Evolutionary conservation across 2,888 invertebrate genomes (phyloP).

Genomic region (Pachydiplax longipennis): DNA sequence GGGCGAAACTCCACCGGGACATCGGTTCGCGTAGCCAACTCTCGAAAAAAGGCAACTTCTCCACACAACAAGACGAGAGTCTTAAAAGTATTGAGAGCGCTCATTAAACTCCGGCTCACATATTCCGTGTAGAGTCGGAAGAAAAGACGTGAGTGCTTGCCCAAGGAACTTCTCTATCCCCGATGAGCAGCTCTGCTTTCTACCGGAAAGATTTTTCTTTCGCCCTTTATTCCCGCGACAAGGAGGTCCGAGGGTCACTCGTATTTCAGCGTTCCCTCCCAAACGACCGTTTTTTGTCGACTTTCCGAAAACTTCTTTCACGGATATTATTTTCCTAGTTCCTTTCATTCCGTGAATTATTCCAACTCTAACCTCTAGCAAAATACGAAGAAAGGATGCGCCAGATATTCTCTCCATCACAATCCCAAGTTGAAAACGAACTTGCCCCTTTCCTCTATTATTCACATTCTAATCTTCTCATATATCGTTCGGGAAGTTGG

Average conservation of each 20-base stretch:
- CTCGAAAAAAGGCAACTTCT: neutral
- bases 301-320: neutral
- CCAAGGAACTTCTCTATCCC: neutral
- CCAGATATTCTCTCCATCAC: too few species aligned
- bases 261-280: neutral
- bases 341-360: neutral
- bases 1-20: neutral
- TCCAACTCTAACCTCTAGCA: neutral
- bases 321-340: neutral
- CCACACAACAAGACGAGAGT: neutral
- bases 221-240: neutral
- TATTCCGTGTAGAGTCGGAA: neutral
- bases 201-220: neutral
- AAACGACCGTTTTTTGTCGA: neutral
- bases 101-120: neutral
- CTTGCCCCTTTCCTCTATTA: too few species aligned
- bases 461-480: too few species aligned
- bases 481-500: too few species aligned
- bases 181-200: neutral
- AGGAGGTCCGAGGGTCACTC: neutral
- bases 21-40: neutral
- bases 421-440: too few species aligned
- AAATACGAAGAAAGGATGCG: too few species aligned
- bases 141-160: too few species aligned
- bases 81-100: neutral